Evolutionary conservation across 2,888 invertebrate species (phyloP).

Genomic region (Didymodactylos carnosus): DNA sequence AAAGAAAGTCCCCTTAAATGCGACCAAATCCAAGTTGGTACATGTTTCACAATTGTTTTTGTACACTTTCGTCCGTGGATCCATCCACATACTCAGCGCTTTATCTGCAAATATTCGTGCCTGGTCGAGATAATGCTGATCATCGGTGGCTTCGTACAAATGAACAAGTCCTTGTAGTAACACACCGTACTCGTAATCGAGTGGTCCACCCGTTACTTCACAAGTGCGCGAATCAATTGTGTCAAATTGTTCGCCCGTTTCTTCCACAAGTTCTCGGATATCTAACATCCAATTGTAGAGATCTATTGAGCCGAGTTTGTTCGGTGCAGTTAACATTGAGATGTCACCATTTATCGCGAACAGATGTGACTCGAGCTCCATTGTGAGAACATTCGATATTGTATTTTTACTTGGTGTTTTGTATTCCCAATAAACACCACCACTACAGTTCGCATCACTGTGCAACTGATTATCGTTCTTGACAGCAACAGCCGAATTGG

Average conservation of each 20-base stretch:
- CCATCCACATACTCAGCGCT: background rate
- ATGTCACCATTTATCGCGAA: background rate
- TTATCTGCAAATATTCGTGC: background rate
- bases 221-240: background rate
- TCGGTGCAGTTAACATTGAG: background rate
- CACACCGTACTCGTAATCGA: background rate
- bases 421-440: background rate
- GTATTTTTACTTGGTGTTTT: background rate
- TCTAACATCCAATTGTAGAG: background rate
- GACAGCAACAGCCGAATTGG: background rate
- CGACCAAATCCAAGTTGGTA: background rate
- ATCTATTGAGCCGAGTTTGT: background rate
- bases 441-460: background rate
- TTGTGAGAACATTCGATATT: background rate
- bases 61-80: background rate
- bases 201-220: background rate
- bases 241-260: background rate
- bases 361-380: background rate
- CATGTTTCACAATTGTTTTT: background rate
- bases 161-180: background rate
- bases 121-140: background rate
- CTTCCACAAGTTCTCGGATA: background rate
- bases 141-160: background rate
- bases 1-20: background rate
- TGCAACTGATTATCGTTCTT: background rate